These are phyloP conservation scores for Sebastes taczanowskii DNA, from an alignment of 2,797 vertebrate genomes.

Conservation along the genomic window DNA sequence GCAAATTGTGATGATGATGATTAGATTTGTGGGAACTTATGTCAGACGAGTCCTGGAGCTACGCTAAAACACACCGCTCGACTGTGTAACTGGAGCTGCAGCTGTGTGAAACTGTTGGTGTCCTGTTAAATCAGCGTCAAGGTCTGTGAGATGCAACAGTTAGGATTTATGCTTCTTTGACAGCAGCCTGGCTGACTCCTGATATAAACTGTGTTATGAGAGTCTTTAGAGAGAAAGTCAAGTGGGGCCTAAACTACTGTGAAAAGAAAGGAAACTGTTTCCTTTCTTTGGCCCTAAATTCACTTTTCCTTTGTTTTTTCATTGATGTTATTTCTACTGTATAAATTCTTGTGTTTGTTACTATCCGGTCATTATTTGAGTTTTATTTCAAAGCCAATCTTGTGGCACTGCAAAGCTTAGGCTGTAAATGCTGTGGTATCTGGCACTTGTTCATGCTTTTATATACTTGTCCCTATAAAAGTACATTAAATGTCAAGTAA, in stretches of 20 bases:
- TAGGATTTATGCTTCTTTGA: neutral
- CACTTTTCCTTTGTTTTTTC: neutral
- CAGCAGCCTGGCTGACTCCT: neutral
- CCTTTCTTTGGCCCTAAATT: neutral
- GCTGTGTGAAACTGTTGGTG: conserved; percentile 24
- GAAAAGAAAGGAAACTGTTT: neutral
- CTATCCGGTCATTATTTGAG: neutral
- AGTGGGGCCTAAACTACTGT: neutral
- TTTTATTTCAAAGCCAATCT: neutral
- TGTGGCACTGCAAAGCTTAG: neutral
- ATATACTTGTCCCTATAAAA: neutral
- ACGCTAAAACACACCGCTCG: neutral
- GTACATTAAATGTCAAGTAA: neutral
- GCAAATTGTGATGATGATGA: neutral
- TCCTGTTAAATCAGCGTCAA: neutral
- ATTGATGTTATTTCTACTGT: neutral
- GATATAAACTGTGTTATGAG: neutral
- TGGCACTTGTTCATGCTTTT: neutral
- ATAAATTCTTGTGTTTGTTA: neutral
- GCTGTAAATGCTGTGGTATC: neutral
- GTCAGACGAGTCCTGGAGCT: neutral
- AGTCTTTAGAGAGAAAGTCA: neutral
- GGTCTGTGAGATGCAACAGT: neutral
- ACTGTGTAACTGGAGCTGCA: conserved; percentile 36
- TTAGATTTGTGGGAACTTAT: neutral